These are phyloP conservation scores for Malacoraja senta DNA, from an alignment of 2,797 vertebrate species.

Conservation along the genomic window DNA sequence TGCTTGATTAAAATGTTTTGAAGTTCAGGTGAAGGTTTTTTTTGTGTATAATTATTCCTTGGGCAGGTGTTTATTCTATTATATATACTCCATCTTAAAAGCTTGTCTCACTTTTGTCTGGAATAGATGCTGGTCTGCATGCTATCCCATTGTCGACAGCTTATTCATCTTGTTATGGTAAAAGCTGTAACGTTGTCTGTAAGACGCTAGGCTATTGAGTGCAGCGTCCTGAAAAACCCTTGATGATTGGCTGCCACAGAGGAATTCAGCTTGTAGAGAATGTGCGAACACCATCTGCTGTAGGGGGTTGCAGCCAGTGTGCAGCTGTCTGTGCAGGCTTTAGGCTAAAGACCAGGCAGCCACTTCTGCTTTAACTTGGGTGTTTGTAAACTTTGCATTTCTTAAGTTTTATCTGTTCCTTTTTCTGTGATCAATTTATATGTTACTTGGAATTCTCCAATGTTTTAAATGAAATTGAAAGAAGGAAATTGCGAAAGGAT, in stretches of 20 bases:
- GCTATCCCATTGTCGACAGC: conserved; percentile 54
- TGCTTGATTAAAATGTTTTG: not conserved
- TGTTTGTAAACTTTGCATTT: conserved; percentile 11
- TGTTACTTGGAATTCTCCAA: conserved; percentile 7
- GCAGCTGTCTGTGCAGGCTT: conserved; percentile 51
- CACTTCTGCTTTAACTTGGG: conserved; percentile 25
- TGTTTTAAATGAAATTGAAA: not conserved
- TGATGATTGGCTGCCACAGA: conserved; percentile 62
- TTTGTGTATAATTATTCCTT: not conserved
- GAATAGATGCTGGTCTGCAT: conserved; percentile 45
- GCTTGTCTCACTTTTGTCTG: conserved; percentile 8
- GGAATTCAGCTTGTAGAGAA: conserved; percentile 70
- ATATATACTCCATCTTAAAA: conserved; percentile 15
- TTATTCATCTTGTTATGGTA: conserved; percentile 56
- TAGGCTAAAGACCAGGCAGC: conserved; percentile 20
- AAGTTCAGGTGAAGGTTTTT: not conserved
- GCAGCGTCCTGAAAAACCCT: conserved; percentile 47
- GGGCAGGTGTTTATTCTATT: conserved; percentile 6
- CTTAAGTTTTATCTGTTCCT: conserved; percentile 5
- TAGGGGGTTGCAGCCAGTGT: conserved; percentile 50
- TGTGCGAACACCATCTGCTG: conserved; percentile 60
- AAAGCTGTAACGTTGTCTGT: conserved; percentile 41
- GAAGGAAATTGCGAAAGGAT: conserved; percentile 39
- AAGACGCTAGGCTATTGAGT: conserved; percentile 39
- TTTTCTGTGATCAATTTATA: not conserved